Evolutionary conservation across 2,797 vertebrate species (phyloP), one percentile per base, ranked within the genome.

Genomic region (Triplophysa bombifrons): DNA sequence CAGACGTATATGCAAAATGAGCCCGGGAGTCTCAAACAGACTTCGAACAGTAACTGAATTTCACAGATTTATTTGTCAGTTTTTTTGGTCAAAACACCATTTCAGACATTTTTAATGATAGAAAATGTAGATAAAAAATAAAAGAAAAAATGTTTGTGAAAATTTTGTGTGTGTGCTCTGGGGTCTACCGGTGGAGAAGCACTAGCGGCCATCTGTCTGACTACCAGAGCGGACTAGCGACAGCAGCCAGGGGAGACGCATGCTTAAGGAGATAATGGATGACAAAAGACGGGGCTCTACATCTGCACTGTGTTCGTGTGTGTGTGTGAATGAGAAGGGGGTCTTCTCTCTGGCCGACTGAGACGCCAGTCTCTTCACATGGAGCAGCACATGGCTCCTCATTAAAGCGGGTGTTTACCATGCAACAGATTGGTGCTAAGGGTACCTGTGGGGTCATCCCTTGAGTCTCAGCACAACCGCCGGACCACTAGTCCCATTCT

Each of bases 261-360:
- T 88, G 85, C 90, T 90, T 90, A 88, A 89, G 82, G 56, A 91
- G 89, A 93, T 88, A 91, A 90, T 88, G 73, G 85, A 68, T 72
- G 82, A 90, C 88, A 92, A 91, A 90, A 85, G 74, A 82, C 20
- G 71, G 85, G 81, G 78, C 83, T 82, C 81, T 50, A 6, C 75
- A 82, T 84, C 77, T 63, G 19, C 56, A 46, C 86, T 73, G 60
- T 74, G 44, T 71, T 76, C 72, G 48, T 34, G 34, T 34, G 73
- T 73, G 61, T 56, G 77, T 66, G 66, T 70, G 82, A 48, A 50
- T 73, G 48, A 10, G 65, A 25, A 55, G 55, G 48, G 30, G 20
- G 74, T 81, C 67, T 64, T 76, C 41, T 77, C 65, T 71, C 79
- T 80, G 48, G 56, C 69, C 61, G 76, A 53, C 78, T 53, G 85